These are phyloP conservation scores for Disparrhopalites patrizii DNA, from an alignment of 2,888 invertebrate genomes.

Conservation along the genomic window DNA sequence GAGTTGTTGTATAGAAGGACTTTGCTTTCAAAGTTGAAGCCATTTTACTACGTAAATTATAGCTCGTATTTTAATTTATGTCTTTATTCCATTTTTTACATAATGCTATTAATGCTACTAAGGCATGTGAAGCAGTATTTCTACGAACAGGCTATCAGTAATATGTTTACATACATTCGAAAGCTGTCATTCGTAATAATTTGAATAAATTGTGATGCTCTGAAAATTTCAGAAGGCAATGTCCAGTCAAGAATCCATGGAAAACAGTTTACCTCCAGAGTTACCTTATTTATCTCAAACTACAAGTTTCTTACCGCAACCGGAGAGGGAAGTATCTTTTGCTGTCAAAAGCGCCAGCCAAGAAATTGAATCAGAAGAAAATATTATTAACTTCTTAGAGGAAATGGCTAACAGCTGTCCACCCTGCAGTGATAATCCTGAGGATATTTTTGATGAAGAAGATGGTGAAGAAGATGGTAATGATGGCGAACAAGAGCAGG, in stretches of 20 bases:
- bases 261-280: no score
- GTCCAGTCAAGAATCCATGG: no score
- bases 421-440: not conserved
- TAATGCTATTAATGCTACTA: no score
- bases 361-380: slow-evolving; percentile 15
- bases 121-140: no score
- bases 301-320: slow-evolving; percentile 13
- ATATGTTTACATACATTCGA: no score
- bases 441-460: slow-evolving; percentile 5
- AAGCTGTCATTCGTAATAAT: no score
- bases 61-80: no score
- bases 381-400: slow-evolving; percentile 23
- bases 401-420: slow-evolving; percentile 22
- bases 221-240: no score
- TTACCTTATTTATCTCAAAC: slow-evolving; percentile 15
- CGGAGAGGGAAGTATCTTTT: slow-evolving; percentile 13
- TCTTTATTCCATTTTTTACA: no score
- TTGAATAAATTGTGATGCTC: no score
- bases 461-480: not conserved
- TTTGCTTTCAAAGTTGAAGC: not conserved
- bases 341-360: not conserved
- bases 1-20: not conserved
- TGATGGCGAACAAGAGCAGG: not conserved
- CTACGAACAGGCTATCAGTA: no score
- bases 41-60: slow-evolving; percentile 1